phyloP scores from a whole-genome alignment of 37 sponge, comb jelly and placozoan species.

The Crambe crambe region DNA sequence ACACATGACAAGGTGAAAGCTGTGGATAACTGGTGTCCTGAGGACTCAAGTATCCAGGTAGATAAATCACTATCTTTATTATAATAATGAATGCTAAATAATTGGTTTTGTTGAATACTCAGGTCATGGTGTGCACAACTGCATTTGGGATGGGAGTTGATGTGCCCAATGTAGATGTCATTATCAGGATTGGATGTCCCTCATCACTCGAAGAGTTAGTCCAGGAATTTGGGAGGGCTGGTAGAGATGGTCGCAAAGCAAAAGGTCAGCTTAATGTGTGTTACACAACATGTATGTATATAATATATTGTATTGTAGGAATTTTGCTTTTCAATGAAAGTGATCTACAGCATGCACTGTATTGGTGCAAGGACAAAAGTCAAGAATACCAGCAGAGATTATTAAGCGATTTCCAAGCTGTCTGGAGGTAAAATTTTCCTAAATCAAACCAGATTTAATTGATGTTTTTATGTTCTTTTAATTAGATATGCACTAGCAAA shows the following conservation, averaged over 20 bases:
- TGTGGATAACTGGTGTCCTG: slow-evolving; percentile 17
- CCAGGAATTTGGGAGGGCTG: slow-evolving; percentile 56
- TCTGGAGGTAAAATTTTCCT: too few species aligned
- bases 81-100: too few species aligned
- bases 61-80: too few species aligned
- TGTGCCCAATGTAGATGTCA: background rate
- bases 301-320: slow-evolving; percentile 8
- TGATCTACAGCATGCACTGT: slow-evolving; percentile 23
- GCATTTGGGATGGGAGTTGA: slow-evolving; percentile 51
- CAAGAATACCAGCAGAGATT: too few species aligned
- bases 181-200: slow-evolving; percentile 29
- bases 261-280: slow-evolving; percentile 21
- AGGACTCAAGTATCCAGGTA: slow-evolving; percentile 2
- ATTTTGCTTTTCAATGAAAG: slow-evolving; percentile 19
- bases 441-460: too few species aligned
- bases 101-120: too few species aligned
- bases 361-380: slow-evolving; percentile 19
- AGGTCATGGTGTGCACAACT: slow-evolving; percentile 40
- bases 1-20: slow-evolving; percentile 30
- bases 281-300: too few species aligned
- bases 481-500: too few species aligned
- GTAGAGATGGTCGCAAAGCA: slow-evolving; percentile 41
- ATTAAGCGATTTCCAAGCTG: too few species aligned
- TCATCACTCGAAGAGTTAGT: slow-evolving; percentile 16
- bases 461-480: too few species aligned